Evolutionary conservation across 2,113 vertebrate species (phyloP).

Genomic region (Collichthys lucidus): DNA sequence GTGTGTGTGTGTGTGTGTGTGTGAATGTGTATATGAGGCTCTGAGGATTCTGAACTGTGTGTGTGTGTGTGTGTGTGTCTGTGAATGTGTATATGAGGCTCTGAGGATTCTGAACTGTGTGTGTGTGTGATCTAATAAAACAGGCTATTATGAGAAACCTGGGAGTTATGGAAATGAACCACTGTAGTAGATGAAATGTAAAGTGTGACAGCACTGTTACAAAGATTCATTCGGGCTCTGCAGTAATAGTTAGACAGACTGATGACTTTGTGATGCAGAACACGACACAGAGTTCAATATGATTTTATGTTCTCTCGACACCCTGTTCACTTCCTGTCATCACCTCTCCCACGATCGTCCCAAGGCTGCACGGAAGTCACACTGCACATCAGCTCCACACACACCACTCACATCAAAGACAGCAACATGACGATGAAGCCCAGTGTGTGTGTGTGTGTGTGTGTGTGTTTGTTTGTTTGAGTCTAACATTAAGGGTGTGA

Average conservation of each 20-base stretch:
- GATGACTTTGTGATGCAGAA: background rate
- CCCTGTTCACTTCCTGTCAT: conserved; percentile 33
- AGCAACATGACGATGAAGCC: conserved; percentile 4
- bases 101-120: background rate
- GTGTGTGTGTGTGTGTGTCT: background rate
- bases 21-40: background rate
- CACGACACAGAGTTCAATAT: conserved; percentile 7
- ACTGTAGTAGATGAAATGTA: background rate
- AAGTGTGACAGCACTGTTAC: background rate
- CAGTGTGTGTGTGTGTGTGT: conserved; percentile 25
- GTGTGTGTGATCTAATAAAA: conserved; percentile 6
- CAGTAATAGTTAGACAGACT: conserved; percentile 14
- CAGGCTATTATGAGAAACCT: conserved; percentile 1
- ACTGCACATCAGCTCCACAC: background rate
- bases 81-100: background rate
- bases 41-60: background rate
- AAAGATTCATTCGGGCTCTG: conserved; percentile 20
- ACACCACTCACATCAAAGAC: conserved; percentile 50
- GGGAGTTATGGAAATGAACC: conserved; percentile 8
- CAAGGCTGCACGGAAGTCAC: conserved; percentile 25
- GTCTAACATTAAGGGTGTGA: conserved; percentile 15
- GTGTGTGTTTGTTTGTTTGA: conserved; percentile 16
- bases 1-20: background rate
- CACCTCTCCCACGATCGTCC: conserved; percentile 56
- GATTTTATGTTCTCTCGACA: conserved; percentile 2